Conservation (phyloP, 2,113 vertebrate species). For the Gallinago undulata region DNA sequence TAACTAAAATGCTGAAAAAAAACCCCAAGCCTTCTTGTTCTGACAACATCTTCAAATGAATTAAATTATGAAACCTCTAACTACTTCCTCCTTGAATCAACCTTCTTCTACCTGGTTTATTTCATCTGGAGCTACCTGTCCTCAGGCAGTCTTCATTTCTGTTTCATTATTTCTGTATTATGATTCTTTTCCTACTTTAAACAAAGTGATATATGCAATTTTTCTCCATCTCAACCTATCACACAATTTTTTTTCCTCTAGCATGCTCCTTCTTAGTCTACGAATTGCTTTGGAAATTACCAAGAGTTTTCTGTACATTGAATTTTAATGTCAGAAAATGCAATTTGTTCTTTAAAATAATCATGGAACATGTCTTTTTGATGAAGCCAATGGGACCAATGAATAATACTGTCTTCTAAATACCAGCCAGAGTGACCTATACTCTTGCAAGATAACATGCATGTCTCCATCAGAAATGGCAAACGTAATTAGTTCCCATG, state of each 20-base stretch:
- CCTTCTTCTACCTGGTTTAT: background rate
- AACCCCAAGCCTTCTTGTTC: background rate
- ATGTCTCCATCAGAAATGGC: background rate
- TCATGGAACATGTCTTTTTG: background rate
- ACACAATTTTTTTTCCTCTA: background rate
- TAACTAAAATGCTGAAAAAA: background rate
- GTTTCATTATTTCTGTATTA: background rate
- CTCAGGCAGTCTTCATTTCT: background rate
- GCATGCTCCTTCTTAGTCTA: background rate
- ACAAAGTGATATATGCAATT: background rate
- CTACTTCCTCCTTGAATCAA: background rate
- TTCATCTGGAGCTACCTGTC: background rate
- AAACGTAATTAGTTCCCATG: background rate
- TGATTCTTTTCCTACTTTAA: background rate
- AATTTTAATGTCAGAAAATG: background rate
- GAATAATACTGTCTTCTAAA: background rate
- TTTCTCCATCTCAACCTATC: background rate
- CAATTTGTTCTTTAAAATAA: constrained; percentile 20
- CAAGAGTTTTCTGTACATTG: background rate
- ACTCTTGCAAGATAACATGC: background rate
- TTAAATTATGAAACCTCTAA: background rate
- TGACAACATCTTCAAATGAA: background rate
- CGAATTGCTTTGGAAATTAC: background rate
- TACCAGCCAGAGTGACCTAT: background rate
- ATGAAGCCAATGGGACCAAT: background rate